Base-by-base conservation (phyloP, 2,888 invertebrate species). In the Drosophila mimetica region DNA sequence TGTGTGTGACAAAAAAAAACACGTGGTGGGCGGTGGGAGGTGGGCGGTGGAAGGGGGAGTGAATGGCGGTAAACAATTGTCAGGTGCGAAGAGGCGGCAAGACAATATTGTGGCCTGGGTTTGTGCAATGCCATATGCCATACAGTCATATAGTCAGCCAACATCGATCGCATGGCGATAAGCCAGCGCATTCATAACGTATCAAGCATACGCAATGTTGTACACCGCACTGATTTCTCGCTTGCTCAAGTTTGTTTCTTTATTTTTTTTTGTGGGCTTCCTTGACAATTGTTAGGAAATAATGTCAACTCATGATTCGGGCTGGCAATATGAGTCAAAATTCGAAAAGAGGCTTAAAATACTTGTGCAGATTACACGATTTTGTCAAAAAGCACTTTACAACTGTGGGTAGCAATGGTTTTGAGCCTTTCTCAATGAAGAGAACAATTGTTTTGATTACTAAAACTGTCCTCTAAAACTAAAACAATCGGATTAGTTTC, bases 171-270 rank as follows among this genome's bases (percentile, higher is more conserved):
- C 36, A 46, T 18, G 18, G 44, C 71, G 82, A 82, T 82, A 85
- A 77, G 80, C 74, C 66, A 54, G 42, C 28, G 71, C 52, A 78
- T 48, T 53, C 53, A 71, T 70, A 64, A 42, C 79, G 75, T 69
- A 83, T 79, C 65, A 46, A 58, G 86, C 75, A 88, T 86, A 83
- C 80, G 71, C 75, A 79, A 77, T 44, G 73, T 50, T 60, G 52
- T 63, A 58, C 76, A 22, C 51, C 66, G 36, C 63, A 34, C 46
- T 48, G 46, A 65, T 65, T 51, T 65, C 28, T 36, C 34, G 65
- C 66, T 65, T 60, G 57, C 59, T 18, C 57, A 59, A 59, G 42
- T 13, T 34, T 9, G 13, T 11, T 25, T 25, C 7, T 3, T 22
- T 25, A 4, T 22, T 0, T 25, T 25, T 25, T 25, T 18, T 41